Percentiles rank a stretch among this genome's conserved stretches.
Conservation (phyloP, 2,888 invertebrate species). For the Parnassius smintheus region DNA sequence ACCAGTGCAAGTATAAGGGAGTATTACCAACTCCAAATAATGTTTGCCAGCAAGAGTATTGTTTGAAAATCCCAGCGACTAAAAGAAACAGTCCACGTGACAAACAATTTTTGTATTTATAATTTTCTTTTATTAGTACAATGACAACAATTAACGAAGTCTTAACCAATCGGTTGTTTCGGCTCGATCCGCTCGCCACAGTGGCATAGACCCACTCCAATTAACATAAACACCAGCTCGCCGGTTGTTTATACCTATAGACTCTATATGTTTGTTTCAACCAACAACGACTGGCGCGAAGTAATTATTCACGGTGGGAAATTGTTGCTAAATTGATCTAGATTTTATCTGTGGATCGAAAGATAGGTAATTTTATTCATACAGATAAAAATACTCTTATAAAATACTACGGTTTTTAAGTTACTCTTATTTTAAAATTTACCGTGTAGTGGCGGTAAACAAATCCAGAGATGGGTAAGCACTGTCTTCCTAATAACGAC, state of each 20-base stretch:
- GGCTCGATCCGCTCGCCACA: slow-evolving; percentile 44
- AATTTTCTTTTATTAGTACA: too few species aligned
- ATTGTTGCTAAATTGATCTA: slow-evolving; percentile 52
- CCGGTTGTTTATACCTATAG: slow-evolving; percentile 55
- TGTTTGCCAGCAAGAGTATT: too few species aligned
- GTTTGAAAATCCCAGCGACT: too few species aligned
- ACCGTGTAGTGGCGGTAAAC: too few species aligned
- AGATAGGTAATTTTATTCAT: slow-evolving; percentile 30
- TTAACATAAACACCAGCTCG: slow-evolving; percentile 72
- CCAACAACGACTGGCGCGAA: slow-evolving; percentile 39
- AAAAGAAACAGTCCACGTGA: too few species aligned
- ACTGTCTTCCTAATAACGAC: too few species aligned
- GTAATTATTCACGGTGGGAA: slow-evolving; percentile 57
- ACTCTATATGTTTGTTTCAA: slow-evolving; percentile 44
- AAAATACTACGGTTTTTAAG: not conserved
- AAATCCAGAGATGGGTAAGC: too few species aligned
- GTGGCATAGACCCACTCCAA: slow-evolving; percentile 67
- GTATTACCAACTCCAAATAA: too few species aligned
- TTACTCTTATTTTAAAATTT: not conserved
- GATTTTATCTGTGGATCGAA: slow-evolving; percentile 50
- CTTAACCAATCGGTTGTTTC: slow-evolving; percentile 29
- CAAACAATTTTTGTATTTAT: too few species aligned
- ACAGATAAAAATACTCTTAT: not conserved
- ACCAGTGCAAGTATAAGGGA: too few species aligned
- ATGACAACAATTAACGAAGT: not conserved